These are phyloP conservation scores for Xenopus laevis DNA, from an alignment of 2,113 vertebrate species.

Conservation along the genomic window DNA sequence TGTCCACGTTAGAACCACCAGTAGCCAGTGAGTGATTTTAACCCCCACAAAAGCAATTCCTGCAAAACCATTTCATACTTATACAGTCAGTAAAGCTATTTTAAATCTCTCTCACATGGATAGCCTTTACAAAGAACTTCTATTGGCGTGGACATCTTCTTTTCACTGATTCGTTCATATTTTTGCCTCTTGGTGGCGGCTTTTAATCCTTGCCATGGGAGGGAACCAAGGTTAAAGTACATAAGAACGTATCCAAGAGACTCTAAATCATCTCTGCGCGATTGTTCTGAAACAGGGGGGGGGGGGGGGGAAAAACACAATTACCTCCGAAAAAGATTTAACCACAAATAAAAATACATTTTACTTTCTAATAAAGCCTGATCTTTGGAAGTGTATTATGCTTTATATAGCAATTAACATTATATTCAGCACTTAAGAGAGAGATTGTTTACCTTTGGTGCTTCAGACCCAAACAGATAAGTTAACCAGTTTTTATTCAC, in stretches of 20 bases:
- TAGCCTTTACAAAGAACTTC: constrained; percentile 95
- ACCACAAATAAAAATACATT: too few species aligned
- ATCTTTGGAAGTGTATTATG: too few species aligned
- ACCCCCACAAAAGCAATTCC: too few species aligned
- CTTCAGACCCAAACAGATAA: too few species aligned
- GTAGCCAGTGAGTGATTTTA: too few species aligned
- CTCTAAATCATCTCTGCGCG: constrained; percentile 91
- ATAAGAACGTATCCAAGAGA: constrained; percentile 94
- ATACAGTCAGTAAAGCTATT: too few species aligned
- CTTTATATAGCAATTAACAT: not conserved
- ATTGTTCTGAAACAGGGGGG: constrained; percentile 81
- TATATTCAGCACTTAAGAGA: too few species aligned
- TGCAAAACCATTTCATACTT: too few species aligned
- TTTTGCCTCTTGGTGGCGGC: constrained; percentile 96
- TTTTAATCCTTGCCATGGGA: constrained; percentile 97
- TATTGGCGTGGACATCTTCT: constrained; percentile 97
- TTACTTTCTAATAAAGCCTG: too few species aligned
- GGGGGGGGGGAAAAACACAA: constrained; percentile 44
- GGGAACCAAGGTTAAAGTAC: constrained; percentile 97
- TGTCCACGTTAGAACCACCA: too few species aligned
- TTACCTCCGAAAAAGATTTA: not conserved
- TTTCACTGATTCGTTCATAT: constrained; percentile 94
- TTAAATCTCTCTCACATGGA: constrained; percentile 73
- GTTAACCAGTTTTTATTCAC: too few species aligned
- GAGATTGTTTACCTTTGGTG: too few species aligned